phyloP scores from a whole-genome alignment of 2,888 invertebrate species.

The Orchesella flavescens region DNA sequence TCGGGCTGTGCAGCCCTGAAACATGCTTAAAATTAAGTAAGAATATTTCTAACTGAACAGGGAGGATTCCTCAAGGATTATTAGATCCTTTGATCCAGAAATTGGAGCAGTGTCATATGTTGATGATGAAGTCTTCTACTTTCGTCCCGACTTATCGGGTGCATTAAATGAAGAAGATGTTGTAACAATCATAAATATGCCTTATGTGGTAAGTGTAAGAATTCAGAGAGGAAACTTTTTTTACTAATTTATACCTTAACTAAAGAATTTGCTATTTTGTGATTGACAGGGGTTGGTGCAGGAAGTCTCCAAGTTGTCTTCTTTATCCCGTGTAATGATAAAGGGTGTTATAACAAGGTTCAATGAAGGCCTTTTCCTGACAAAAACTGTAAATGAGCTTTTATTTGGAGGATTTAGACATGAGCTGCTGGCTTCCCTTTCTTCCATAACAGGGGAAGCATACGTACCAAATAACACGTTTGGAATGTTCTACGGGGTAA shows the following conservation, averaged over 20 bases:
- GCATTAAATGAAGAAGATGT: conserved; percentile 44
- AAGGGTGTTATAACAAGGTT: conserved; percentile 18
- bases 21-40: too few species aligned
- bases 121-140: conserved; percentile 51
- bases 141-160: conserved; percentile 47
- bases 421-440: conserved; percentile 19
- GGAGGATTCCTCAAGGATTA: too few species aligned
- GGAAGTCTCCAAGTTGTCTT: conserved; percentile 8
- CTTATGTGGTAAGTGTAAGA: conserved; percentile 59
- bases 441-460: conserved; percentile 24
- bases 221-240: background rate
- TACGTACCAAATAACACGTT: conserved; percentile 42
- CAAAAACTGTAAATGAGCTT: conserved; percentile 13
- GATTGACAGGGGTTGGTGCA: conserved; percentile 13
- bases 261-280: too few species aligned
- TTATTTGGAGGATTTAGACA: conserved; percentile 42
- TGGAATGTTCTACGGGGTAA: conserved; percentile 36
- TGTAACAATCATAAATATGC: conserved; percentile 65
- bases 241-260: too few species aligned
- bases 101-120: conserved; percentile 35
- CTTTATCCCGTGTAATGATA: conserved; percentile 14
- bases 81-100: background rate
- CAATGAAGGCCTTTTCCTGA: conserved; percentile 30
- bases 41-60: too few species aligned
- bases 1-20: too few species aligned